These are phyloP conservation scores for Elachura formosa DNA, from an alignment of 2,113 vertebrate species.

Conservation along the genomic window DNA sequence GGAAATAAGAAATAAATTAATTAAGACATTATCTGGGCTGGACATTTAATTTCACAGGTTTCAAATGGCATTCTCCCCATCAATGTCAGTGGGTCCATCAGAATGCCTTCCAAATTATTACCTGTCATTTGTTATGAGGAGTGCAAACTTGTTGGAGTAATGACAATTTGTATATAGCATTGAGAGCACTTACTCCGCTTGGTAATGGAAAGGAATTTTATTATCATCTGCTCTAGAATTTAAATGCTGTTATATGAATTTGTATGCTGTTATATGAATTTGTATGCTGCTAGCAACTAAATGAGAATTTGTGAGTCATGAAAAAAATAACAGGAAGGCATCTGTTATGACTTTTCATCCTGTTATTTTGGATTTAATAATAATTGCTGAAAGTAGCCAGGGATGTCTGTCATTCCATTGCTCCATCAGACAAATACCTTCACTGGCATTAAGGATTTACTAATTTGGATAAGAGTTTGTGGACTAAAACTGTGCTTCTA, in stretches of 20 bases:
- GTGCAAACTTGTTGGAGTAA: background rate
- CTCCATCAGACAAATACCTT: background rate
- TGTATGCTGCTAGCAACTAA: background rate
- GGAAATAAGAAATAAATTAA: background rate
- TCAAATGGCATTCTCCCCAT: background rate
- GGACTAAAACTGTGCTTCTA: background rate
- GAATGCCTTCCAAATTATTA: background rate
- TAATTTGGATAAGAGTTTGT: background rate
- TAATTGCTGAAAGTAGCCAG: background rate
- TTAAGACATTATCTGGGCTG: background rate
- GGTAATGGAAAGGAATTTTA: background rate
- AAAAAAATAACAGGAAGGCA: background rate
- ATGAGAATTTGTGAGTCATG: background rate
- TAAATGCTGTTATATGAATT: background rate
- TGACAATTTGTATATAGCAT: background rate
- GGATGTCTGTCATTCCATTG: background rate
- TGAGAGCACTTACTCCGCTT: background rate
- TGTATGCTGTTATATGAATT: background rate
- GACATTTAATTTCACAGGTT: background rate
- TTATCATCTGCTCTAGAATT: background rate
- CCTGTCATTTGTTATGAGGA: background rate
- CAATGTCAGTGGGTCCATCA: background rate
- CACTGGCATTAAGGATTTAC: background rate
- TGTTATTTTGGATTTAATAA: background rate
- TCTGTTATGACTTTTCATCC: background rate